Evolutionary conservation across 2,888 invertebrate species (phyloP).

Genomic region (Euproctis similis): DNA sequence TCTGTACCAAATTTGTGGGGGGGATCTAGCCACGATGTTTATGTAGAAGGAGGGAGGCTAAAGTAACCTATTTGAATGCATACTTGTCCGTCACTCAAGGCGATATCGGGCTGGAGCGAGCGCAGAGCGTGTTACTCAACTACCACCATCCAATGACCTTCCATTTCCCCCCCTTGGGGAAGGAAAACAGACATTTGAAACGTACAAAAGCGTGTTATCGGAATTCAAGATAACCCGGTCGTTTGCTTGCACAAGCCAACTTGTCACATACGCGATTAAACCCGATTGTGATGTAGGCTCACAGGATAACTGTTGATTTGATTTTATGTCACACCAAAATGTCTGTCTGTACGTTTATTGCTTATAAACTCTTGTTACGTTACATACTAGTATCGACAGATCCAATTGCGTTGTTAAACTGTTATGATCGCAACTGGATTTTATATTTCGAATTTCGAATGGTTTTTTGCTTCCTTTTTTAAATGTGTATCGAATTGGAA

Average conservation of each 20-base stretch:
- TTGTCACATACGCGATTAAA: slow-evolving; percentile 75
- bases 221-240: slow-evolving; percentile 37
- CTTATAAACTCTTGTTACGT: slow-evolving; percentile 69
- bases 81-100: slow-evolving; percentile 83
- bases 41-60: slow-evolving; percentile 64
- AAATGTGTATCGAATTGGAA: too few relatives aligned
- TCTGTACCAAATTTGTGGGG: slow-evolving; percentile 67
- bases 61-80: slow-evolving; percentile 85
- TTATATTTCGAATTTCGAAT: slow-evolving; percentile 43
- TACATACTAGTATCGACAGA: slow-evolving; percentile 63
- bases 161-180: slow-evolving; percentile 25
- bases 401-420: slow-evolving; percentile 64
- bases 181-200: slow-evolving; percentile 9
- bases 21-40: slow-evolving; percentile 62
- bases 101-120: slow-evolving; percentile 69
- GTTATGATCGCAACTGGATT: slow-evolving; percentile 62
- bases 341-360: slow-evolving; percentile 73
- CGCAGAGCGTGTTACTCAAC: slow-evolving; percentile 49
- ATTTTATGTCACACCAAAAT: slow-evolving; percentile 73
- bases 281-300: slow-evolving; percentile 74
- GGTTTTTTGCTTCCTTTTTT: too few relatives aligned
- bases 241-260: slow-evolving; percentile 59
- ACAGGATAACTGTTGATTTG: slow-evolving; percentile 75
- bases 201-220: slow-evolving; percentile 23
- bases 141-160: slow-evolving; percentile 32